These are phyloP conservation scores for Trichosurus vulpecula DNA, from an alignment of 2,797 vertebrate species.

Conservation along the genomic window DNA sequence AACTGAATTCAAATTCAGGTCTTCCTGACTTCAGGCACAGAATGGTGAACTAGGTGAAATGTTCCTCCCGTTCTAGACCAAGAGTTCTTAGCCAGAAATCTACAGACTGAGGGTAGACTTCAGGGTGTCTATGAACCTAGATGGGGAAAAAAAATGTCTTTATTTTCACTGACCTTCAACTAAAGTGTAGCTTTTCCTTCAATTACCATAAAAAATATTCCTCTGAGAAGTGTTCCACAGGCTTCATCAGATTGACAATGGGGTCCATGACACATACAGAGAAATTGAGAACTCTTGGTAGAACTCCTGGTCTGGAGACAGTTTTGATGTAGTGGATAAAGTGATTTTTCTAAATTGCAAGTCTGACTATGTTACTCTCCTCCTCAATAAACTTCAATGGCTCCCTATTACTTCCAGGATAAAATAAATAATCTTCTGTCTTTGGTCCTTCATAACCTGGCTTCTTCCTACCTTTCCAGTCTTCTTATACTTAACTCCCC, in stretches of 20 bases:
- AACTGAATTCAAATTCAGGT: background rate
- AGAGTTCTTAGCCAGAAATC: background rate
- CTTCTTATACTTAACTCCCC: background rate
- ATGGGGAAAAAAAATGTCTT: background rate
- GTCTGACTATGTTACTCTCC: background rate
- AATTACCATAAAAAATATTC: background rate
- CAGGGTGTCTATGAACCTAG: background rate
- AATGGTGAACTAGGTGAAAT: background rate
- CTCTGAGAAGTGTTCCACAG: background rate
- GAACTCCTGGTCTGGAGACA: background rate
- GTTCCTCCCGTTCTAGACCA: background rate
- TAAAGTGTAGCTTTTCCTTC: background rate
- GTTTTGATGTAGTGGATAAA: background rate
- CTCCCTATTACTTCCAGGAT: background rate
- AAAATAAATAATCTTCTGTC: background rate
- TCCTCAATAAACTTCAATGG: background rate
- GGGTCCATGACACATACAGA: background rate
- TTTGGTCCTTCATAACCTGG: background rate
- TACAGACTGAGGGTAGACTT: background rate
- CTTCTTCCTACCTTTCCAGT: background rate
- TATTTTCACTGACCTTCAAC: background rate
- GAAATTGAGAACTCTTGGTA: background rate
- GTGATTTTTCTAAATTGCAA: background rate
- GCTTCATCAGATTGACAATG: background rate
- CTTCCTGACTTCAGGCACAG: background rate